Base-by-base conservation (phyloP, 2,113 vertebrate genomes). In the Cettia cetti region DNA sequence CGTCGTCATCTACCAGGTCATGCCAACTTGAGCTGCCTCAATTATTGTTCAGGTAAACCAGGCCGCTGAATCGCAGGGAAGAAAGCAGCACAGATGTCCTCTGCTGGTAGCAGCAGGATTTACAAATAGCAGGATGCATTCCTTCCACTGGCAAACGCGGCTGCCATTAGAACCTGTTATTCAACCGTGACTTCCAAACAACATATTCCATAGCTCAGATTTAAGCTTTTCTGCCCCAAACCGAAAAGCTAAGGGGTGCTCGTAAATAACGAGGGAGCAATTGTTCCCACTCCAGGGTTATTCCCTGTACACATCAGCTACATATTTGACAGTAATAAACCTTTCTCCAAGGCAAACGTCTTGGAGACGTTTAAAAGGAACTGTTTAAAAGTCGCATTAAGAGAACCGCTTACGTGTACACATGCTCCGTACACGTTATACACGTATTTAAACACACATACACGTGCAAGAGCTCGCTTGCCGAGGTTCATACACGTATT, bases 371-470 rank as follows among this genome's bases (percentile, higher is more conserved):
- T 49, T 11, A 21, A 42, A 57, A 17, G 35, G 17, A 66, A 4
- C 31, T 18, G 2, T 63, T 56, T 52, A 40, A 28, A 66, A 92
- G 52, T 11, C 11, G 15, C 6, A 2, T 22, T 5, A 15, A 7
- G 47, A 70, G 80, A 76, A 33, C 4, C 8, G 89, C 98, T 98
- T 96, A 99, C 99, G 20, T 2, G 61, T 35, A 26, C 5, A 19
- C 21, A 10, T 0, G 52, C 40, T 64, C 60, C 39, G 13, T 2
- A 28, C 44, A 18, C 1, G 23, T 8, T n/a, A 28, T 2, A 26
- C 19, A 10, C 4, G 16, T 10, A 22, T 75, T 75, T 26, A 40
- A 40, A 31, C 42, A 56, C 21, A 35, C 8, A n/a, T 1, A 68
- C 39, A 40, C 13, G 30, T 1, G 15, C 11, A 8, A 10, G 30